These are phyloP conservation scores for Pelobates fuscus DNA, from an alignment of 2,113 vertebrate species.

Conservation along the genomic window DNA sequence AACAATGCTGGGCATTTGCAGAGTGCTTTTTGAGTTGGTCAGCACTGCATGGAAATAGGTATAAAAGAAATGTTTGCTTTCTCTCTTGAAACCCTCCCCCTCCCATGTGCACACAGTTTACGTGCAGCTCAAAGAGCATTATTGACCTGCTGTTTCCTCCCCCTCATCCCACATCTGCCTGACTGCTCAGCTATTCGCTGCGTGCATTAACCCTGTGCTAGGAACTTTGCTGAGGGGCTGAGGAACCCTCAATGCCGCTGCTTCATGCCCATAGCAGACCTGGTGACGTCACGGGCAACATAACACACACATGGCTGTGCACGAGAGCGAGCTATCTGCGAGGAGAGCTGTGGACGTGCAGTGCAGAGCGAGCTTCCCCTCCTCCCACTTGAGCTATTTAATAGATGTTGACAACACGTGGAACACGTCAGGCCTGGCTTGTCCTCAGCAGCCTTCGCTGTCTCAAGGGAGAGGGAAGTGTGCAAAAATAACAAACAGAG, in stretches of 20 bases:
- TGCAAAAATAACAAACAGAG: neutral
- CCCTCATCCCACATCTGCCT: constrained; percentile 39
- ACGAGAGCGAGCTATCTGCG: neutral
- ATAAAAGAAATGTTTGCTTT: neutral
- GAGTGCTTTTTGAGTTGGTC: neutral
- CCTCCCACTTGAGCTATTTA: constrained; percentile 40
- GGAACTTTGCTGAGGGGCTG: neutral
- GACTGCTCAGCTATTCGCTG: constrained; percentile 25
- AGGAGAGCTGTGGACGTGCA: constrained; percentile 19
- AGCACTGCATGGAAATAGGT: neutral
- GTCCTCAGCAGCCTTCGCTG: constrained; percentile 36
- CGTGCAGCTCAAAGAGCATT: constrained; percentile 48
- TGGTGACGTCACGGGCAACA: constrained; percentile 25
- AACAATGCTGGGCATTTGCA: neutral
- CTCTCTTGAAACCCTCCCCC: constrained; percentile 14
- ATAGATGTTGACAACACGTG: constrained; percentile 47
- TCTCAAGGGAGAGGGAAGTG: constrained; percentile 26
- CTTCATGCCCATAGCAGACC: no score
- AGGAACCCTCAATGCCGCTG: neutral
- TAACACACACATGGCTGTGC: constrained; percentile 11
- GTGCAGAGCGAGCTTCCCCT: constrained; percentile 7
- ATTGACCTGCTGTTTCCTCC: constrained; percentile 41
- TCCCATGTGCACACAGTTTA: constrained; percentile 35
- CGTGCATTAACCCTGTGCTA: constrained; percentile 25
- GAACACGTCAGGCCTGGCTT: constrained; percentile 42